A percentile compares a stretch with the other conserved stretches of the same genome.
Evolutionary conservation across 1,140 invertebrate species (phyloP).

Genomic region (Pogonomyrmex californicus): DNA sequence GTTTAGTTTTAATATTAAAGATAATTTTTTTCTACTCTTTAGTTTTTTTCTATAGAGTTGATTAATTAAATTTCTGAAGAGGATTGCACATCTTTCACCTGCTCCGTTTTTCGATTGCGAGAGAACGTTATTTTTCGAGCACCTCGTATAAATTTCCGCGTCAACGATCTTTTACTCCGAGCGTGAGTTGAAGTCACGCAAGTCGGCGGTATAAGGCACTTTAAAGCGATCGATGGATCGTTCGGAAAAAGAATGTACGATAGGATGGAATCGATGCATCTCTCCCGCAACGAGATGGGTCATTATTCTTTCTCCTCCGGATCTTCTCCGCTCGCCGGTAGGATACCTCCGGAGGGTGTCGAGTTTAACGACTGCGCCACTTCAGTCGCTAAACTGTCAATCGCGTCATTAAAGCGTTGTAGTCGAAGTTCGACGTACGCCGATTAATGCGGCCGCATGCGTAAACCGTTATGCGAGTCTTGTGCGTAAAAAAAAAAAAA

Average conservation of each 20-base stretch:
- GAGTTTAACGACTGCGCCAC: constrained; percentile 70
- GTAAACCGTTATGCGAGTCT: constrained; percentile 66
- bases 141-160: neutral
- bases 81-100: neutral
- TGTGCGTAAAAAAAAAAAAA: constrained; percentile 50
- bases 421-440: constrained; percentile 58
- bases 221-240: constrained; percentile 18
- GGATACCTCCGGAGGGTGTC: constrained; percentile 63
- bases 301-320: constrained; percentile 65
- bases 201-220: neutral
- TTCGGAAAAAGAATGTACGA: neutral
- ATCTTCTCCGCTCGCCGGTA: constrained; percentile 15
- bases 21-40: neutral
- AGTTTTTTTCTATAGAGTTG: neutral
- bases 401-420: constrained; percentile 64
- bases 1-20: neutral
- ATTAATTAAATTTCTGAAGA: neutral
- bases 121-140: neutral
- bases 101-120: neutral
- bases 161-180: constrained; percentile 11
- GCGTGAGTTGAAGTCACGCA: constrained; percentile 2
- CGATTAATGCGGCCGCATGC: constrained; percentile 54
- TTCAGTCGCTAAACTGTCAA: constrained; percentile 64
- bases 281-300: constrained; percentile 63
- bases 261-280: constrained; percentile 39